Evolutionary conservation across 2,888 invertebrate genomes (phyloP).

Genomic region (Tuberolachnus salignus): DNA sequence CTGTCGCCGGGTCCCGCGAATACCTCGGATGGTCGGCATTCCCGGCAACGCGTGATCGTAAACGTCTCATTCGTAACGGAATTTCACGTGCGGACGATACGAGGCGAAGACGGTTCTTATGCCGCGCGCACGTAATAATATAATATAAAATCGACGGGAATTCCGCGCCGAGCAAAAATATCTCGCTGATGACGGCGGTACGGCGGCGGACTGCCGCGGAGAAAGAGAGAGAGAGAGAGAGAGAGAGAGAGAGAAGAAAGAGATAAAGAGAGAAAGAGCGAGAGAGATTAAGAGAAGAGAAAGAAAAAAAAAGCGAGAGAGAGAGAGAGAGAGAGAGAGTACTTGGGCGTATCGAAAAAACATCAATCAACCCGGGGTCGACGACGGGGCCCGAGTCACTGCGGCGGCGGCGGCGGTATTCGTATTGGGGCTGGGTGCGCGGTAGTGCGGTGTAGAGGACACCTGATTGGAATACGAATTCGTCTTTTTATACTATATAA

Average conservation of each 20-base stretch:
- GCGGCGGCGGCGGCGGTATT: too few relatives aligned
- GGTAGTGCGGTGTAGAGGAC: too few relatives aligned
- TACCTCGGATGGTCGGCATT: constrained; percentile 24
- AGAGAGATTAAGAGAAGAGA: too few relatives aligned
- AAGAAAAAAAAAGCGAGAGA: too few relatives aligned
- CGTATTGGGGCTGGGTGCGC: too few relatives aligned
- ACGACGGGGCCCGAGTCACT: too few relatives aligned
- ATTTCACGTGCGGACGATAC: constrained; percentile 6
- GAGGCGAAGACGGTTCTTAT: constrained; percentile 2
- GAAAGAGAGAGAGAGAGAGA: background rate
- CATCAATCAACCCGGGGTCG: constrained; percentile 41
- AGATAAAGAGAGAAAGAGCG: too few relatives aligned
- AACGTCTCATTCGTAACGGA: constrained; percentile 47
- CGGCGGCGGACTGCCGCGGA: too few relatives aligned
- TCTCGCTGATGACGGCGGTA: background rate
- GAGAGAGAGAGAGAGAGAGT: background rate
- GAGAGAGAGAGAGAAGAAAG: too few relatives aligned
- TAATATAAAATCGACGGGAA: constrained; percentile 53
- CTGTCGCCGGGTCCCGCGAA: background rate
- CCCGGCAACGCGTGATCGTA: constrained; percentile 1
- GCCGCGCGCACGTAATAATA: constrained; percentile 40
- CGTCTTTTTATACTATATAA: background rate
- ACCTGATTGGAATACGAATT: constrained; percentile 51
- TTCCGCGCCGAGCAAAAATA: constrained; percentile 16
- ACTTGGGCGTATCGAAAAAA: constrained; percentile 40